phyloP scores from a whole-genome alignment of 2,888 invertebrate genomes.

The Uloborus plumipes region DNA sequence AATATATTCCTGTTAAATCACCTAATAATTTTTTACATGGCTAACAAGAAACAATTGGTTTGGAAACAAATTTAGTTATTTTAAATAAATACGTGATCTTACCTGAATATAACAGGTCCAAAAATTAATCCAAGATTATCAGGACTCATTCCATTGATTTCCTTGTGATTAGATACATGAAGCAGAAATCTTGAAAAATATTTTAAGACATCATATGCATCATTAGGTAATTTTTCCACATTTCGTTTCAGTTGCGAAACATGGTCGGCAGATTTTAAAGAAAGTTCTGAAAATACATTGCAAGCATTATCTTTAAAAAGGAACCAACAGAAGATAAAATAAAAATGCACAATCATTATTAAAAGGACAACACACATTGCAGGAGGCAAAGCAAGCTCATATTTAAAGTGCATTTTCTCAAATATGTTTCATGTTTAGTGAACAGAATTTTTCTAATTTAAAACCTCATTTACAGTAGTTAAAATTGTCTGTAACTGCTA shows the following conservation, averaged over 20 bases:
- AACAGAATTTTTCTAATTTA: too few relatives aligned
- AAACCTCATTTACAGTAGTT: too few relatives aligned
- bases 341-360: not conserved
- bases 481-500: not conserved
- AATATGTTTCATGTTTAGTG: too few relatives aligned
- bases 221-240: constrained; percentile 71
- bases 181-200: constrained; percentile 72
- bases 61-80: too few relatives aligned
- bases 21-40: too few relatives aligned
- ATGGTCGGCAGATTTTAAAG: constrained; percentile 64
- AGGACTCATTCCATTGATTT: constrained; percentile 72
- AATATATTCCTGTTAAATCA: too few relatives aligned
- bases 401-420: too few relatives aligned
- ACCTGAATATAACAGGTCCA: constrained; percentile 73
- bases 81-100: not conserved
- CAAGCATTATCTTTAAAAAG: not conserved
- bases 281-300: constrained; percentile 28
- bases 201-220: constrained; percentile 72
- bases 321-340: not conserved
- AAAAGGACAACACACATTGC: not conserved
- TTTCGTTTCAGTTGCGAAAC: constrained; percentile 67
- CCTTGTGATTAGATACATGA: constrained; percentile 71
- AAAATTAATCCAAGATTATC: constrained; percentile 72
- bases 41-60: too few relatives aligned
- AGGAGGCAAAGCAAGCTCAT: too few relatives aligned